Evolutionary conservation across 2,797 vertebrate genomes (phyloP).

Genomic region (Schizopygopsis pylzovi): DNA sequence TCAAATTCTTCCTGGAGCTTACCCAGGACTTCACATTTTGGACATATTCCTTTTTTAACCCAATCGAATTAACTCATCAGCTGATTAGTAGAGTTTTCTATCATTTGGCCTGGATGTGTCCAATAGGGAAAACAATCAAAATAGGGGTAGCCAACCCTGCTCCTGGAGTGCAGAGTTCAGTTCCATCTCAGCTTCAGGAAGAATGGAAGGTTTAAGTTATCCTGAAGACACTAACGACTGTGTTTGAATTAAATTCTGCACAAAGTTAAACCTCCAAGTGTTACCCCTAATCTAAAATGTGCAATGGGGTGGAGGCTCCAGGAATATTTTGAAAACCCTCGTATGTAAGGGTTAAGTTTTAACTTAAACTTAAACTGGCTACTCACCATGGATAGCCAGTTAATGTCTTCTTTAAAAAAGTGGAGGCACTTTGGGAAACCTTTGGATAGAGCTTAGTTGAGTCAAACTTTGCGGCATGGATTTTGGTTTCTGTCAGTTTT

Average conservation of each 20-base stretch:
- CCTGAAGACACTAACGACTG: neutral
- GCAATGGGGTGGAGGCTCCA: neutral
- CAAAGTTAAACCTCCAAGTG: neutral
- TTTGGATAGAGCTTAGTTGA: conserved; percentile 91
- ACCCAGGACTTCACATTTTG: neutral
- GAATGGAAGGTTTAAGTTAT: neutral
- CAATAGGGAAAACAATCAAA: neutral
- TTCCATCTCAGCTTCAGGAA: neutral
- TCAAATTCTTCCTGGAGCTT: neutral
- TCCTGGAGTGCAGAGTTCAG: neutral
- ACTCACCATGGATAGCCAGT: conserved; percentile 91
- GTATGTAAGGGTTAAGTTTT: neutral
- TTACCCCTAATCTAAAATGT: neutral
- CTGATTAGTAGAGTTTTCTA: neutral
- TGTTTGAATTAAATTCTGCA: neutral
- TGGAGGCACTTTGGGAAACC: conserved; percentile 92
- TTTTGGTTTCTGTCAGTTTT: conserved; percentile 85
- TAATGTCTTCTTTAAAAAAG: conserved; percentile 92
- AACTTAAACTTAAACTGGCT: neutral
- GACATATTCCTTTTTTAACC: neutral
- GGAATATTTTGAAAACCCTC: neutral
- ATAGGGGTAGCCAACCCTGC: neutral
- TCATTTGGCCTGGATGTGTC: neutral
- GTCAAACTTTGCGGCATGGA: conserved; percentile 90
- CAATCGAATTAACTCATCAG: neutral